Base-by-base conservation (phyloP, 2,113 vertebrate species). In the Thermophis baileyi region DNA sequence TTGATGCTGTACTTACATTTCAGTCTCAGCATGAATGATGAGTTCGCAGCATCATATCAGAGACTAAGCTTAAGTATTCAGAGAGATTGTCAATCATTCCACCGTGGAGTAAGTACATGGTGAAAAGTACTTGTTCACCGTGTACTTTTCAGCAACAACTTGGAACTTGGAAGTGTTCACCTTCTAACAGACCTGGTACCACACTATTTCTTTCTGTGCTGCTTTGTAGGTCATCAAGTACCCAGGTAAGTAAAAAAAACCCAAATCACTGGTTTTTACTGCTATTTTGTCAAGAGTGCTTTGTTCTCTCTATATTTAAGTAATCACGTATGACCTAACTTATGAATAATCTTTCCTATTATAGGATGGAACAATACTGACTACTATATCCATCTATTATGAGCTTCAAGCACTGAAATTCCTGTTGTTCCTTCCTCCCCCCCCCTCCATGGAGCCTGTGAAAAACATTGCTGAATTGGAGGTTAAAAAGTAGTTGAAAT, bases 301-400 rank as follows among this genome's bases (percentile, higher is more conserved):
- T 30, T 93, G 44, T 81, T 93, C 88, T 54, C 54, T 53, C 47
- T 69, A 30, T 91, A 35, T 55, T 89, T 89, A 92, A 92, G 24
- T 47, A 88, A 69, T 74, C 93, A 91, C 9, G 10, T 90, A 88
- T 87, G 47, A 95, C 14, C 6, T 92, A 63, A 50, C 90, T 94
- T 94, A 86, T 88, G 89, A 44, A 50, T 57, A 95, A 92, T 0
- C 49, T 93, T 93, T 92, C 40, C 40, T 95, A 94, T 92, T 91
- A 91, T 81, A 51, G 57, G 54, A 74, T 93, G 90, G 60, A 95
- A 93, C 89, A 95, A 95, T 91, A 69, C 10, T 92, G 89, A 93
- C 46, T 51, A 94, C 27, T 47, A 89, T 74, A 89, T 93, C 5
- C 85, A 94, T 94, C 94, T 89, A 16, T 95, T 94, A 90, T 35